Evolutionary conservation across 2,888 invertebrate genomes (phyloP), one percentile per base, ranked within the genome.

Genomic region (Noctuana brunneofusca): DNA sequence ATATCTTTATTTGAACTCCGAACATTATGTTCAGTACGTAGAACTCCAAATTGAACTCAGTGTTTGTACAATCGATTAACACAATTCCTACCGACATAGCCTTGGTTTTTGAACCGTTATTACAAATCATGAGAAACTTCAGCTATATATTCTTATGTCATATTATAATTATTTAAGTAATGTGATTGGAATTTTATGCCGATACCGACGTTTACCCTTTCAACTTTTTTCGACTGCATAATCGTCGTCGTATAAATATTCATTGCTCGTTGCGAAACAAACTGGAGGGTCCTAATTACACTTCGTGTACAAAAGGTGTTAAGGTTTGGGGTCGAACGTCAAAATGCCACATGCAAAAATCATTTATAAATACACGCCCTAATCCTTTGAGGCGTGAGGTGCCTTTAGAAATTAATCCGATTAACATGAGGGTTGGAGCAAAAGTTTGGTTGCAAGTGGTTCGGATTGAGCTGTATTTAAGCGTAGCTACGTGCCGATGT

Each of bases 1-100:
- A 85, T 86, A 89, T 89, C 89, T 89, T 89, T 90, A 89, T 90
- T 89, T 89, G 86, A 86, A 73, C 80, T 79, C 69, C 74, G 76
- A 78, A 76, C 83, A 84, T 81, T 86, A 83, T 83, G 79, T 77
- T 79, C 81, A 75, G 78, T 84, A 82, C 80, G 80, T 79, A 77
- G 73, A 81, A 78, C 75, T 80, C 70, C 71, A 70, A 76, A 84
- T 84, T 81, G 80, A 78, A 74, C 73, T 74, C 75, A 67, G 68
- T 83, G 81, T 87, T 86, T 83, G 78, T 73, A 80, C 76, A 84
- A 85, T 85, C 81, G 84, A 86, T 85, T 82, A 76, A 72, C 24
- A 55, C 4, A 48, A 62, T 46, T 41, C 54, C 12, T 32, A 46
- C 46, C 18, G 11, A 43, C 41, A 32, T 16, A 59, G 53, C 14